Conservation (phyloP, 2,797 vertebrate species). For the Rhynchotus rufescens region DNA sequence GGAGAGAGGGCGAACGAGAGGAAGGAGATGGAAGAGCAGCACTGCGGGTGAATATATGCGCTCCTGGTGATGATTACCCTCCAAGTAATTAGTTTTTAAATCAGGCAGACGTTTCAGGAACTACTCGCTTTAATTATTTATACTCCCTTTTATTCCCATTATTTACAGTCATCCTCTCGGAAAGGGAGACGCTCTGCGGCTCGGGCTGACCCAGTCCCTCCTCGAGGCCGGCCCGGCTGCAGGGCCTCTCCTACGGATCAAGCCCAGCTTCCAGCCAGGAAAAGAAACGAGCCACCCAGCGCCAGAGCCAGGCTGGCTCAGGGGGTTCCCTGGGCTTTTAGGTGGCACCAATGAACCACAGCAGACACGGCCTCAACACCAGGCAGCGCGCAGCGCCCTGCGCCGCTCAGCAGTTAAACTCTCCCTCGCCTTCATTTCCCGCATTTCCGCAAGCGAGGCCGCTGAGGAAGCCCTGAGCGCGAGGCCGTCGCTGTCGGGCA, state of each 20-base stretch:
- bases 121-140: conserved; percentile 74
- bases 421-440: conserved; percentile 65
- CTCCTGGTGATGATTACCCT: conserved; percentile 56
- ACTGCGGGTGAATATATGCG: conserved; percentile 21
- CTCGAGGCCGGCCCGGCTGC: not conserved
- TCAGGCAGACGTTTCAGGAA: conserved; percentile 69
- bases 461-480: conserved; percentile 48
- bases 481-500: conserved; percentile 15
- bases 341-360: not conserved
- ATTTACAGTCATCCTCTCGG: conserved; percentile 35
- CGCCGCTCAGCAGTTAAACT: conserved; percentile 24
- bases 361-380: accelerated
- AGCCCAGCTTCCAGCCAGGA: not conserved
- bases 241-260: accelerated
- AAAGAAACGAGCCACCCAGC: not conserved
- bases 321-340: not conserved
- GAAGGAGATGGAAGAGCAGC: conserved; percentile 5
- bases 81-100: conserved; percentile 78
- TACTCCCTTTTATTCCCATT: conserved; percentile 54
- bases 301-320: accelerated
- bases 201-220: not conserved
- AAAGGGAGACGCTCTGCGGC: not conserved
- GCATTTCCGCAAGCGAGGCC: conserved; percentile 52
- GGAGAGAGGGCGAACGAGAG: not conserved
- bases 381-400: not conserved